Conservation (phyloP, 2,113 vertebrate species). For the Arvicanthis niloticus region DNA sequence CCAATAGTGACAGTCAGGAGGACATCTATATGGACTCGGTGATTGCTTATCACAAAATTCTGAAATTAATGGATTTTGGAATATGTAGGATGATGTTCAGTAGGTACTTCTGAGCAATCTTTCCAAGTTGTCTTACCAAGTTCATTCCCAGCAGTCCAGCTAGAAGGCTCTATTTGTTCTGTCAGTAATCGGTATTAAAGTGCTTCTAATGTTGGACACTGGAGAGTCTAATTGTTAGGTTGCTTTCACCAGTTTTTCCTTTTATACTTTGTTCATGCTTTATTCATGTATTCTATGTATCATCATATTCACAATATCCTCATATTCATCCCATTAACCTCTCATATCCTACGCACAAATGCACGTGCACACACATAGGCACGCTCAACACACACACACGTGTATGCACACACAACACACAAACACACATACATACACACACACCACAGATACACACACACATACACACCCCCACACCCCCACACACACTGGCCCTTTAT, state of each 20-base stretch:
- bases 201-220: conserved; percentile 19
- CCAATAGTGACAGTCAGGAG: not conserved
- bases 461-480: not conserved
- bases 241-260: not conserved
- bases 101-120: not conserved
- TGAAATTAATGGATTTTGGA: not conserved
- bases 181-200: not conserved
- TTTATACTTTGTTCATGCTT: not conserved
- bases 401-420: no score
- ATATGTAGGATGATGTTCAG: not conserved
- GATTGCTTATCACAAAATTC: not conserved
- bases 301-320: not conserved
- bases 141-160: not conserved
- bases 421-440: not conserved
- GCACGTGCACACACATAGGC: not conserved
- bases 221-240: not conserved
- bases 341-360: not conserved
- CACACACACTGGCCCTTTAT: no score
- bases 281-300: not conserved
- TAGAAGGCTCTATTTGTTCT: not conserved
- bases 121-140: not conserved
- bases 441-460: not conserved
- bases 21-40: not conserved
- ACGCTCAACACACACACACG: not conserved
- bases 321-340: not conserved